Evolutionary conservation across 23 tunicate species (phyloP), one percentile per base, ranked within the genome.

Genomic region (Clavelina lepadiformis): DNA sequence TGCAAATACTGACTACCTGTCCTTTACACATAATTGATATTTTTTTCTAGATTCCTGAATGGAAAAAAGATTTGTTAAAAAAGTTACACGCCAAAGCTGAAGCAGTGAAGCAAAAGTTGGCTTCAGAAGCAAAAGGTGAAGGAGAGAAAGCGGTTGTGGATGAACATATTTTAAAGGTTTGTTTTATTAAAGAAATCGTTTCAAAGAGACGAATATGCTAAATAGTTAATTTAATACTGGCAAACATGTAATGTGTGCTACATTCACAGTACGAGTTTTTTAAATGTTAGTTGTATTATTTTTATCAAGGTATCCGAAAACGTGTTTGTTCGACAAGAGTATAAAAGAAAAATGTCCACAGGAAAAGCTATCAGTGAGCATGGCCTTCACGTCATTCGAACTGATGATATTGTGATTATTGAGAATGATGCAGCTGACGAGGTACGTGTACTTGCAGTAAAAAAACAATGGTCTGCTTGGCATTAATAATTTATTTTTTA

Each of bases 141-240:
- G 73, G 56, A 60, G 46, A 67, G 34, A 29, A 51, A 38, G 27
- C 38, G 23, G 63, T 83, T 34, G 36, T 68, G 33, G 71, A 83
- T 3, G 91, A 75, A 50, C 91, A 83, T 49, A 83, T 83, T 50
- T 44, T 62, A 26, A 83, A 75, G 61, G 91, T 83, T 57, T 26
- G 67, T 41, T 63, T 23, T 6, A 30, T 58, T 11, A 53, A 53
- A 41, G 13, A 11, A 11, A 41, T 8, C 13, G 11, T 41, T 41
- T 8, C 11, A 41, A 11, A 11, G 15, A 41, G 49, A 8, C n/a
- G n/a, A n/a, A n/a, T n/a, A n/a, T n/a, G n/a, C n/a, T n/a, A n/a
- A n/a, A n/a, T n/a, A n/a, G n/a, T 11, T 8, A 41, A 41, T 11
- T 11, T 15, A 41, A 41, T 11, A 15, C 11, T 8, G 49, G 49